A percentile compares a stretch with the other conserved stretches of the same genome.
Evolutionary conservation across 2,113 vertebrate species (phyloP).

Genomic region (Tricholaema leucomelas): DNA sequence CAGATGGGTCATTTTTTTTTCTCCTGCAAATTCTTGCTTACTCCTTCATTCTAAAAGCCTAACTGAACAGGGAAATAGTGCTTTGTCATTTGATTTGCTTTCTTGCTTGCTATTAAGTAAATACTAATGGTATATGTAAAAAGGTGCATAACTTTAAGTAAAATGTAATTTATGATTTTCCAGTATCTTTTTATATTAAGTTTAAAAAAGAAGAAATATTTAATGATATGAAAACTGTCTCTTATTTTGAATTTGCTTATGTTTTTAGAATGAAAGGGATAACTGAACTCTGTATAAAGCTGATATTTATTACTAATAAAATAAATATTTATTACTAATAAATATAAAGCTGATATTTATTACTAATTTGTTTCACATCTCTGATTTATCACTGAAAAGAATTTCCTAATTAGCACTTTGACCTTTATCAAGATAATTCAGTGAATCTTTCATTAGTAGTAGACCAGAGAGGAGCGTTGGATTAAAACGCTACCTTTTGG

Average conservation of each 20-base stretch:
- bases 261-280: constrained; percentile 21
- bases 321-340: too few species aligned
- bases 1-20: neutral
- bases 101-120: neutral
- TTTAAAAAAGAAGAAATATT: neutral
- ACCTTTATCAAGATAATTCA: constrained; percentile 71
- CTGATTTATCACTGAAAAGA: constrained; percentile 60
- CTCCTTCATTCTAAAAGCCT: neutral
- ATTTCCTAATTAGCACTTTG: constrained; percentile 71
- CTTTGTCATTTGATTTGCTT: neutral
- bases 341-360: constrained; percentile 49
- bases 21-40: neutral
- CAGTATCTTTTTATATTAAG: neutral
- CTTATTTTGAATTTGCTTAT: neutral
- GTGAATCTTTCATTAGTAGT: constrained; percentile 59
- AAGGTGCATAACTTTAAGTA: neutral
- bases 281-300: constrained; percentile 35
- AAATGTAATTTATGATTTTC: neutral
- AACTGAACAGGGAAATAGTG: neutral
- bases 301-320: too few species aligned
- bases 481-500: neutral
- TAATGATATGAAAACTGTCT: neutral
- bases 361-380: constrained; percentile 47
- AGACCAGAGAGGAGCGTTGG: constrained; percentile 16
- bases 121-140: neutral